Evolutionary conservation across 1,140 invertebrate genomes (phyloP).

Genomic region (Cydia pomonella): DNA sequence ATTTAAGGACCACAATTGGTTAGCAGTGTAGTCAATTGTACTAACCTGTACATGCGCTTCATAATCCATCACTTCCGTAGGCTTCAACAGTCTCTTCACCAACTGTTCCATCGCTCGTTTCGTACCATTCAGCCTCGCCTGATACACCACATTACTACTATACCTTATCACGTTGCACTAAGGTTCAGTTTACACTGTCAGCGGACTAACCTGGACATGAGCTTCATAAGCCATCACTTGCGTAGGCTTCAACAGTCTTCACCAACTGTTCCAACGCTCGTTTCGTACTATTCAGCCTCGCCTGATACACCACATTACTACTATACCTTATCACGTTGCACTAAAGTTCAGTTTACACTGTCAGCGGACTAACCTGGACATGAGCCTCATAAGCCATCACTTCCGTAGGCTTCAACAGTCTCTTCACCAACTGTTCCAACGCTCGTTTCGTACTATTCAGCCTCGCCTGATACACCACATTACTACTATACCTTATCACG

Average conservation of each 20-base stretch:
- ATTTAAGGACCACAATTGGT: no score
- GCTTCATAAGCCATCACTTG: conserved; percentile 88
- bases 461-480: conserved; percentile 56
- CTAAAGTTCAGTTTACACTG: conserved; percentile 53
- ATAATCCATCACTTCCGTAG: conserved; percentile 86
- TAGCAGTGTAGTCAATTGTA: no score
- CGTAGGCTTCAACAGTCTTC: conserved; percentile 85
- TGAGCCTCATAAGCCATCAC: conserved; percentile 86
- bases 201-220: conserved; percentile 82
- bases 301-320: no score
- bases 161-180: no score
- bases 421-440: conserved; percentile 87
- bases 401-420: conserved; percentile 87
- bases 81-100: conserved; percentile 86
- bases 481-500: not conserved
- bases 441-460: conserved; percentile 88
- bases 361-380: conserved; percentile 83
- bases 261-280: conserved; percentile 86
- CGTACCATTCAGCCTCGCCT: no score
- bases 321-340: no score
- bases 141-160: no score
- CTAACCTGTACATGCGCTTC: conserved; percentile 85
- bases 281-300: conserved; percentile 86
- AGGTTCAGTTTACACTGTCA: no score
- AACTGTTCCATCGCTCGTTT: conserved; percentile 85